These are phyloP conservation scores for Cossypha polioptera DNA, from an alignment of 2,797 vertebrate genomes.

Conservation along the genomic window DNA sequence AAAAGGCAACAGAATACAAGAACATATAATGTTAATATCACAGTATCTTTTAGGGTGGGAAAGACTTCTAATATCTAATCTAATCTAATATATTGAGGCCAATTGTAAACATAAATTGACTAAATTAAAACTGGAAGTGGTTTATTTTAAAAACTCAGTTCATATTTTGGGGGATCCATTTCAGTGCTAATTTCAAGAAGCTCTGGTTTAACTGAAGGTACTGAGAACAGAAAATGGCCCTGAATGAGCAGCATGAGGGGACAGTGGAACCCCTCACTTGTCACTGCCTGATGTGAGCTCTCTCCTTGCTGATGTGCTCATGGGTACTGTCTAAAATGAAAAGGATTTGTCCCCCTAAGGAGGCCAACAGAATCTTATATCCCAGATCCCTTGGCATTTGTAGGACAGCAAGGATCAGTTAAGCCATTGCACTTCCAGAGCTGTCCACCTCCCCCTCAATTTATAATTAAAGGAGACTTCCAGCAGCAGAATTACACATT, in stretches of 20 bases:
- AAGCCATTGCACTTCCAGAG: neutral
- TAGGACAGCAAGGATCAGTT: neutral
- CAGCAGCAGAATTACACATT: neutral
- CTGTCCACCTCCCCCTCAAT: neutral
- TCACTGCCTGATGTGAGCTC: neutral
- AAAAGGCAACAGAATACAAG: neutral
- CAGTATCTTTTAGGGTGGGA: neutral
- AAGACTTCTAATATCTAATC: no score
- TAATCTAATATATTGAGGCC: neutral
- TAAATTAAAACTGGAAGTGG: neutral
- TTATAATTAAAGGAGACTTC: neutral
- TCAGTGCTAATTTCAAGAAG: neutral
- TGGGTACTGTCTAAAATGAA: neutral
- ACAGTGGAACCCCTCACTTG: fast-evolving
- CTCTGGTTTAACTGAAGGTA: neutral
- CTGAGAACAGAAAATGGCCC: neutral
- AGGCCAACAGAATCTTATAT: neutral
- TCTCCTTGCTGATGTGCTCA: neutral
- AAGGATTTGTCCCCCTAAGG: neutral
- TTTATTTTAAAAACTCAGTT: neutral
- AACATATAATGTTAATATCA: neutral
- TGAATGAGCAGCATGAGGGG: neutral
- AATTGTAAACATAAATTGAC: neutral
- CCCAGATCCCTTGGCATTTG: neutral
- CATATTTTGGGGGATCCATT: neutral